Evolutionary conservation across 64 coral and sea anemone species (phyloP), one percentile per base, ranked within the genome.

Genomic region (Pachyseris speciosa): DNA sequence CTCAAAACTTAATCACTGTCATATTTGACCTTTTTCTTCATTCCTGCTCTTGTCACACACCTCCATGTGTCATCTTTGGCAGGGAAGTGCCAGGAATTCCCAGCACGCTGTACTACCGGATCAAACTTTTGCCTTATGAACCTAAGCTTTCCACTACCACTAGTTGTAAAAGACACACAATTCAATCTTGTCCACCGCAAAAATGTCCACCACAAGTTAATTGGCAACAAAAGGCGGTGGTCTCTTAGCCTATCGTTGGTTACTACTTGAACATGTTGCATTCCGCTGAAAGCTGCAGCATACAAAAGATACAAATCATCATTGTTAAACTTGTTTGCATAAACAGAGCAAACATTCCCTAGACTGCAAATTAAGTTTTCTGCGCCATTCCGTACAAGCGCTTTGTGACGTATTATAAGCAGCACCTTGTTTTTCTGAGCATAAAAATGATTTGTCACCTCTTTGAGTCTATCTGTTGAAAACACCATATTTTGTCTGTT

Each of bases 181-280:
- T 97, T 97, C 39, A 97, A 44, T 37, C 95, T 74, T 37, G 91
- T 89, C 95, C 95, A 97, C 24, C 93, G 93, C 26, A 97, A 83
- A 86, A 72, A 91, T 68, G 51, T 93, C 86, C 91, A 93, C 64
- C 88, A 84, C 5, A 88, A 69, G 15, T 89, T 34, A 9, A 81
- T 43, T 9, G 70, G 76, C 57, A 90, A 73, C 40, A 97, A n/a
- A 60, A 86, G 34, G 17, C 87, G 65, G 53, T 97, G 91, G 78
- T 97, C 95, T 79, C 92, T 74, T 40, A 88, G 84, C 29, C 66
- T 80, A 68, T 97, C 95, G 79, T 93, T 93, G 17, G 95, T 94
- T n/a, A 97, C 72, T 2, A 97, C 59, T 83, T 81, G 39, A 67
- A 87, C 68, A 1, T 78, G 71, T 55, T 93, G 32, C 91, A 96